Percentiles rank a stretch among this genome's conserved stretches.
These are phyloP conservation scores for Tipula lateralis DNA, from an alignment of 2,888 invertebrate species.

Conservation along the genomic window DNA sequence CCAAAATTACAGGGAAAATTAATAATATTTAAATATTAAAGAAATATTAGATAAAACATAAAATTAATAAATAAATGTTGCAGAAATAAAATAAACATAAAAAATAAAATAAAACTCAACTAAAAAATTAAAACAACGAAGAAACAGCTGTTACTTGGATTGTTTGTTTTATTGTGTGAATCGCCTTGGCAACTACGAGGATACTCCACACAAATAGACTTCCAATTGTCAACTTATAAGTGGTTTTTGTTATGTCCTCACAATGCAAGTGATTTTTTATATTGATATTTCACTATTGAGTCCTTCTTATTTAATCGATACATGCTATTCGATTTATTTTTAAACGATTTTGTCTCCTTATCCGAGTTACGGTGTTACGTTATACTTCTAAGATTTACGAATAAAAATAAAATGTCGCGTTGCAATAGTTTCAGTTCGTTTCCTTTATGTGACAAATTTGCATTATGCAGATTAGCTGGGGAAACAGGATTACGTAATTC, in stretches of 20 bases:
- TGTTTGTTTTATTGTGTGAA: background rate
- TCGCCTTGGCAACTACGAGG: background rate
- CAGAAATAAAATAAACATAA: conserved; percentile 24
- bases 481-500: background rate
- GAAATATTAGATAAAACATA: background rate
- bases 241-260: background rate
- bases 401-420: background rate
- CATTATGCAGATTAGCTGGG: background rate
- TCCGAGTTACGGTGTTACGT: background rate
- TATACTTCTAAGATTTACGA: background rate
- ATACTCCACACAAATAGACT: background rate
- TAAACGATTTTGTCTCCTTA: background rate
- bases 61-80: conserved; percentile 5
- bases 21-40: background rate
- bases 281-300: background rate
- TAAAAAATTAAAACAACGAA: background rate
- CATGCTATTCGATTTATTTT: background rate
- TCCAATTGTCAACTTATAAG: background rate
- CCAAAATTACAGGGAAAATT: background rate
- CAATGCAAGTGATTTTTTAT: background rate
- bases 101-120: conserved; percentile 24
- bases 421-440: background rate
- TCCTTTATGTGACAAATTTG: background rate
- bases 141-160: conserved; percentile 15
- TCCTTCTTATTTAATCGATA: conserved; percentile 6